Evolutionary conservation across 2,888 invertebrate species (phyloP), one percentile per base, ranked within the genome.

Genomic region (Blomia tropicalis): DNA sequence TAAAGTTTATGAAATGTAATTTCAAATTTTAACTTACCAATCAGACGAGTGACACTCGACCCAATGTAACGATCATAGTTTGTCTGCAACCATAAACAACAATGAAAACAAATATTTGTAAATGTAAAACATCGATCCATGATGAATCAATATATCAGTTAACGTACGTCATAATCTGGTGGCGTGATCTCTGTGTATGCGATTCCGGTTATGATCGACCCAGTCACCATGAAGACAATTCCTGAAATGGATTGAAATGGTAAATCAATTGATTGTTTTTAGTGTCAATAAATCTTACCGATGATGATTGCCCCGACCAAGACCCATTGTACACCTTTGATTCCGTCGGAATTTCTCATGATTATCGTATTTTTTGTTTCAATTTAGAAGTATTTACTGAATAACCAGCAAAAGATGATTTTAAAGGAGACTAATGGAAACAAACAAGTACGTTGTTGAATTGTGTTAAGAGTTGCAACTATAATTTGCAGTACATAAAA

Each of bases 61-160:
- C 69, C 69, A 54, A 67, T 63, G 63, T 68, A 69, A 41, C 69
- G 58, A 19, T 67, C 64, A 58, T 69, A 69, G 54, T 69, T 68
- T 17, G 65, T 64, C 62, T 62, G 29, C 14, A 30, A 30, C 1
- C 23, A 59, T n/a, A n/a, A n/a, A n/a, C n/a, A n/a, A n/a, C n/a
- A n/a, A n/a, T 36, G 19, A 58, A 14, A 23, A 4, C 5, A 56
- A n/a, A 11, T n/a, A n/a, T n/a, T n/a, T 44, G 19, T 19, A 47
- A 29, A 30, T 30, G 31, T 17, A 29, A 1, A 22, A 19, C 17
- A 30, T 30, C 2, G 31, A 17, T 56, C 32, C 25, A 25, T 43
- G 17, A 41, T 41, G 41, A 41, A n/a, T 32, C 7, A n/a, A n/a
- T n/a, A n/a, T n/a, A n/a, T n/a, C n/a, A n/a, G n/a, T n/a, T n/a